A percentile compares a stretch with the other conserved stretches of the same genome.
Evolutionary conservation across 2,797 vertebrate species (phyloP).

Genomic region (Acanthopagrus latus): DNA sequence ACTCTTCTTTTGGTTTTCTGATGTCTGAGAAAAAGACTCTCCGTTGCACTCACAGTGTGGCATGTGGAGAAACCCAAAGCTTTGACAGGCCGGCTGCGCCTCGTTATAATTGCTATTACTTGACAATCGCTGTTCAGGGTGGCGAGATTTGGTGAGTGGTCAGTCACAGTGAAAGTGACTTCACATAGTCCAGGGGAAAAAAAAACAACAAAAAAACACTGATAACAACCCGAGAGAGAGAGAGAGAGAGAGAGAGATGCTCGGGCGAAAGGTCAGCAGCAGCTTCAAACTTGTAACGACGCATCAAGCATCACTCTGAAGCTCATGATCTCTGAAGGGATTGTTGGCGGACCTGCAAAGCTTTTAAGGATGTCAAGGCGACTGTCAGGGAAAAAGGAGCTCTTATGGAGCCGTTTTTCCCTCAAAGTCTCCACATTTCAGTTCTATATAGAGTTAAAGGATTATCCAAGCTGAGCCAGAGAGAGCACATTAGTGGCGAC

Average conservation of each 20-base stretch:
- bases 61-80: background rate
- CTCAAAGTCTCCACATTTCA: constrained; percentile 40
- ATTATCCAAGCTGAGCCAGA: constrained; percentile 71
- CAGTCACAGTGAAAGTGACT: constrained; percentile 1
- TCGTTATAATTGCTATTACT: background rate
- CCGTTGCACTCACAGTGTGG: background rate
- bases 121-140: background rate
- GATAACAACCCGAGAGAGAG: constrained; percentile 3
- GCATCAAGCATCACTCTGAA: constrained; percentile 9
- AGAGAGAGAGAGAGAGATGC: constrained; percentile 3
- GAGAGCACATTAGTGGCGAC: constrained; percentile 51
- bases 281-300: constrained; percentile 13
- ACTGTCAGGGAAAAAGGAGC: constrained; percentile 5
- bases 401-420: constrained; percentile 23
- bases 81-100: background rate
- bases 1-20: background rate
- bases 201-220: background rate
- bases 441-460: constrained; percentile 54
- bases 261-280: constrained; percentile 30
- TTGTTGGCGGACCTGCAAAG: constrained; percentile 22
- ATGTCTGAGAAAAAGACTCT: background rate
- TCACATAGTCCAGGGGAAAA: background rate
- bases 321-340: constrained; percentile 44
- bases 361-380: constrained; percentile 23
- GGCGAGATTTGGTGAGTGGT: background rate